These are phyloP conservation scores for Mesoligia furuncula DNA, from an alignment of 2,888 invertebrate species.

Conservation along the genomic window DNA sequence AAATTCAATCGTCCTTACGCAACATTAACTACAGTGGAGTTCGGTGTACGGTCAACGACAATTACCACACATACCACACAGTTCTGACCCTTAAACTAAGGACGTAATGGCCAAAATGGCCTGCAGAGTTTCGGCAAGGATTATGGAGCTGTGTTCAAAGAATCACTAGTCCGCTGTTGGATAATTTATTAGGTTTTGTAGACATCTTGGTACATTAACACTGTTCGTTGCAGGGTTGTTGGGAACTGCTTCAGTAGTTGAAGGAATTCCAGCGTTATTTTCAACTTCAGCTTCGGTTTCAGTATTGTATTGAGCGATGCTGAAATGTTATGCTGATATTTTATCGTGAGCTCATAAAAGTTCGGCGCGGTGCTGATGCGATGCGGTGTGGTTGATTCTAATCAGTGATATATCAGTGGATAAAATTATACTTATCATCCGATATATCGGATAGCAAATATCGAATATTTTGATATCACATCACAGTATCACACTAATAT, in stretches of 20 bases:
- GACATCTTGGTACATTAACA: slow-evolving; percentile 53
- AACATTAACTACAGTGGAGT: slow-evolving; percentile 74
- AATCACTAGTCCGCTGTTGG: slow-evolving; percentile 50
- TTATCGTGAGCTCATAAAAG: background rate
- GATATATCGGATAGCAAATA: no score
- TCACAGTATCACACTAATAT: no score
- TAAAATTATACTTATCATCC: no score
- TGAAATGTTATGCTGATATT: background rate
- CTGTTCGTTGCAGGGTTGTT: slow-evolving; percentile 21
- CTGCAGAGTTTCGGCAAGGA: slow-evolving; percentile 38
- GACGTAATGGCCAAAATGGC: slow-evolving; percentile 54
- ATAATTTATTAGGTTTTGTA: slow-evolving; percentile 60
- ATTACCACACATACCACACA: slow-evolving; percentile 35
- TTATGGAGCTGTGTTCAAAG: slow-evolving; percentile 47
- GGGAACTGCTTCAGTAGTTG: background rate
- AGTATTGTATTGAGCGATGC: slow-evolving; percentile 1
- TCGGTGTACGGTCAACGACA: slow-evolving; percentile 59
- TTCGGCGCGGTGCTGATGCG: no score
- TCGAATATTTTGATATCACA: no score
- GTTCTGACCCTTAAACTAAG: slow-evolving; percentile 57
- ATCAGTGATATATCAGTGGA: no score
- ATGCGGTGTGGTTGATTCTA: no score
- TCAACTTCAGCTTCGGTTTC: background rate
- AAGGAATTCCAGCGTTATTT: background rate
- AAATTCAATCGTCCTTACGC: slow-evolving; percentile 77